Percentiles rank a stretch among this genome's conserved stretches.
phyloP scores from a whole-genome alignment of 2,888 invertebrate species.

The Meiosimyza platycephala region DNA sequence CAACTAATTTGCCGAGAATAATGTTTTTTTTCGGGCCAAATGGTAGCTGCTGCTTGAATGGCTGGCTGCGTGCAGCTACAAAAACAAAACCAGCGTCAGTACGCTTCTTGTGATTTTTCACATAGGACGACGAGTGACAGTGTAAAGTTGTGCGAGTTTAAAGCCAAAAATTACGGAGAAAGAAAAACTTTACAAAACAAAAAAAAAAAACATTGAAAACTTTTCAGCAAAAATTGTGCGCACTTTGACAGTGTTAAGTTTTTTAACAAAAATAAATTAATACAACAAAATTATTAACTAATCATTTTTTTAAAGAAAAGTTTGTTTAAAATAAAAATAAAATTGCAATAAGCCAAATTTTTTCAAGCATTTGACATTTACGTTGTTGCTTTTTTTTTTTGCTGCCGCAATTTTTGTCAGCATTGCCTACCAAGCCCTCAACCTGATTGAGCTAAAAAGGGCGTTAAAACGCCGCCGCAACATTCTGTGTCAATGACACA shows the following conservation, averaged over 20 bases:
- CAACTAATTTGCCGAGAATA: not conserved
- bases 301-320: too few species aligned
- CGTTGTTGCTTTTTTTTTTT: not conserved
- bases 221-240: not conserved
- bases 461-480: conserved; percentile 27
- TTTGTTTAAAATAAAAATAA: too few species aligned
- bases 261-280: too few species aligned
- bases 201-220: not conserved
- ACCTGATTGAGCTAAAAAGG: not conserved
- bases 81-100: conserved; percentile 60
- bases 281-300: too few species aligned
- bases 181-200: not conserved
- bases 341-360: too few species aligned
- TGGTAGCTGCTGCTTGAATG: conserved; percentile 44
- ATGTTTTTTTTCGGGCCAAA: not conserved
- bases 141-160: not conserved
- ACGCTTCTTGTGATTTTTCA: conserved; percentile 60
- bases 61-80: conserved; percentile 47
- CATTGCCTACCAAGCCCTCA: too few species aligned
- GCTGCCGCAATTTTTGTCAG: not conserved
- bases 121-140: conserved; percentile 56
- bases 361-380: not conserved
- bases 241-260: too few species aligned
- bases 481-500: conserved; percentile 42
- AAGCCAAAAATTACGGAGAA: conserved; percentile 22